Base-by-base conservation (phyloP, 2,888 invertebrate species). In the Melanargia galathea region DNA sequence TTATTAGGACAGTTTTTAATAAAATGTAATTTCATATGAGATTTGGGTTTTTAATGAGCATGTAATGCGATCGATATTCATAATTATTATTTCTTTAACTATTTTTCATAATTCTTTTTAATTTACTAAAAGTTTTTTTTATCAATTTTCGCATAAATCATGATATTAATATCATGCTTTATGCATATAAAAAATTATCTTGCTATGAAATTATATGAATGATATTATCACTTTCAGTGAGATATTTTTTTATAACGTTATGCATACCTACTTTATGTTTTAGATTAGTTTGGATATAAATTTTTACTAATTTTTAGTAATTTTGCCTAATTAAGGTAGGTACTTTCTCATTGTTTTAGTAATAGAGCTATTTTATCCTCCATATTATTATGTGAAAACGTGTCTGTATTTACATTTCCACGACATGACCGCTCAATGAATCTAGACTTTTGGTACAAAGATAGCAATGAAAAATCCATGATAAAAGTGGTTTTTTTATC, bases 101-200 rank as follows among this genome's bases (percentile, higher is more conserved):
- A 4, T 22, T 46, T 56, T n/a, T n/a, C 22, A 35, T 35, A 48
- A 33, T n/a, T 58, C 20, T 48, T 35, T 20, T 38, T 20, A 40
- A 11, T 54, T 49, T 16, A 55, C 54, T 60, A 22, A 22, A 68
- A 65, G 70, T 67, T 66, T 71, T 65, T 68, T 43, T 43, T 43
- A 22, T 35, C 8, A 69, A 64, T 67, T 67, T 64, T 64, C 33
- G 30, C 51, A 30, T 51, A 8, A 2, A 35, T 4, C 13, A 43
- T 49, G 62, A 57, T 66, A 65, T 60, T 33, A 35, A 60, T 46
- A 26, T 38, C 13, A 38, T 64, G 51, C 38, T n/a, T n/a, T n/a
- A n/a, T n/a, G n/a, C n/a, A n/a, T n/a, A 33, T 52, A 63, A n/a
- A 48, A 45, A 56, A 52, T n/a, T n/a, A n/a, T n/a, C n/a, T n/a